Percentiles rank a stretch among this genome's conserved stretches.
Conservation (phyloP, 2,113 vertebrate species). For the Cephalophus harveyi region DNA sequence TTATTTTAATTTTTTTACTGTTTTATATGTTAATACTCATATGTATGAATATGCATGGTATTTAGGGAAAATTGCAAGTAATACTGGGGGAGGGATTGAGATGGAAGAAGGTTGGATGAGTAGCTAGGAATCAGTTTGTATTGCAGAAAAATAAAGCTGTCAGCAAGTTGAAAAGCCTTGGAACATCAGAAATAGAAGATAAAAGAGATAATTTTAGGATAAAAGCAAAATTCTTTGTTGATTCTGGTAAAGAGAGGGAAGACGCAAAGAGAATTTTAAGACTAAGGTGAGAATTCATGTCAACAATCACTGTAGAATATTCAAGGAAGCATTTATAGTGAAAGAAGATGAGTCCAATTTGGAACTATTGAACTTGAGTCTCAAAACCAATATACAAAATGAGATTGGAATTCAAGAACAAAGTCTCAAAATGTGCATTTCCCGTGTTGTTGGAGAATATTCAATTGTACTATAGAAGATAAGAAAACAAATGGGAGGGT, state of each 20-base stretch:
- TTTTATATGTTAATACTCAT: neutral
- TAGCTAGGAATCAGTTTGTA: neutral
- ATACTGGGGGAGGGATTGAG: neutral
- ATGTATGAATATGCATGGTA: neutral
- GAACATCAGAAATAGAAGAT: neutral
- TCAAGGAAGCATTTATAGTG: neutral
- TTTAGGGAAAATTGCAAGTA: neutral
- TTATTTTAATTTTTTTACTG: neutral
- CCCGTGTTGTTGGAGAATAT: neutral
- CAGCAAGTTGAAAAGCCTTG: neutral
- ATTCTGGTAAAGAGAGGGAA: neutral
- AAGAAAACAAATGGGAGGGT: neutral
- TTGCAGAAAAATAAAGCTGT: neutral
- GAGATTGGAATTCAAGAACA: neutral
- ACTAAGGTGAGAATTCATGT: neutral
- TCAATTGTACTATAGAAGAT: neutral
- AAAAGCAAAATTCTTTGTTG: neutral
- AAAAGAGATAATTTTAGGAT: neutral
- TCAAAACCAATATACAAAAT: neutral
- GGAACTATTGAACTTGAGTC: neutral
- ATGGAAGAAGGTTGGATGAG: neutral
- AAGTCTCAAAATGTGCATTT: neutral
- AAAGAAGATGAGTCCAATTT: neutral
- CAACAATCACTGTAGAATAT: neutral
- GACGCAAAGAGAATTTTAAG: neutral